A percentile compares a stretch with the other conserved stretches of the same genome.
These are phyloP conservation scores for Nycteola revayana DNA, from an alignment of 2,888 invertebrate genomes.

Conservation along the genomic window DNA sequence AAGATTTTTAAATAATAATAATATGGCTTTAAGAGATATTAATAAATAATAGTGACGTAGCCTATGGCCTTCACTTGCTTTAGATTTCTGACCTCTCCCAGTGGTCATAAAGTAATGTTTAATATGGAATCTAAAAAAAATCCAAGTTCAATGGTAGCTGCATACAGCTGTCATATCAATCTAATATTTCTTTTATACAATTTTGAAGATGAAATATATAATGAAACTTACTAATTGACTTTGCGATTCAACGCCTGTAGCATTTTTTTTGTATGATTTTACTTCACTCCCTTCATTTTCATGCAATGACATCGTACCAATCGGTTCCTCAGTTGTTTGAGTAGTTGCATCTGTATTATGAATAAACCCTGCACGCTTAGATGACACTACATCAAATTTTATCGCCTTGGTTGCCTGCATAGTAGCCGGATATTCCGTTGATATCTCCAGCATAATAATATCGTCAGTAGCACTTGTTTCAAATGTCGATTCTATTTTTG, in stretches of 20 bases:
- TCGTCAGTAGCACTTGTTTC: not conserved
- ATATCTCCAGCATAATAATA: not conserved
- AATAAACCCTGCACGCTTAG: constrained; percentile 61
- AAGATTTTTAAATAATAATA: not conserved
- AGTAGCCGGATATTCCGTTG: not conserved
- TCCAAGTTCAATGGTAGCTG: no score
- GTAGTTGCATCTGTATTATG: constrained; percentile 47
- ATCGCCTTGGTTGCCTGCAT: constrained; percentile 3
- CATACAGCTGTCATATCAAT: no score
- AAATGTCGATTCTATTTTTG: constrained; percentile 3
- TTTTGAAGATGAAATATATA: no score
- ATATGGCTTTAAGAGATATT: no score
- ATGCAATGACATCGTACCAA: constrained; percentile 28
- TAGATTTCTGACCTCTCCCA: no score
- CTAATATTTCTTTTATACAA: no score
- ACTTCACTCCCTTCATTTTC: constrained; percentile 33
- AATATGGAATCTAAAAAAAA: no score
- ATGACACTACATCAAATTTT: constrained; percentile 42
- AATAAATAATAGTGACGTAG: no score
- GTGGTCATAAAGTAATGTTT: no score
- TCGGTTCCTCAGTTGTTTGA: constrained; percentile 16
- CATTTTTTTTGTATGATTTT: constrained; percentile 35
- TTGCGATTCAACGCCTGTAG: constrained; percentile 41
- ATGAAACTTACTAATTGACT: constrained; percentile 55
- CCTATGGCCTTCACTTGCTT: no score